These are phyloP conservation scores for Amphilophus citrinellus DNA, from an alignment of 2,113 vertebrate genomes.

Conservation along the genomic window DNA sequence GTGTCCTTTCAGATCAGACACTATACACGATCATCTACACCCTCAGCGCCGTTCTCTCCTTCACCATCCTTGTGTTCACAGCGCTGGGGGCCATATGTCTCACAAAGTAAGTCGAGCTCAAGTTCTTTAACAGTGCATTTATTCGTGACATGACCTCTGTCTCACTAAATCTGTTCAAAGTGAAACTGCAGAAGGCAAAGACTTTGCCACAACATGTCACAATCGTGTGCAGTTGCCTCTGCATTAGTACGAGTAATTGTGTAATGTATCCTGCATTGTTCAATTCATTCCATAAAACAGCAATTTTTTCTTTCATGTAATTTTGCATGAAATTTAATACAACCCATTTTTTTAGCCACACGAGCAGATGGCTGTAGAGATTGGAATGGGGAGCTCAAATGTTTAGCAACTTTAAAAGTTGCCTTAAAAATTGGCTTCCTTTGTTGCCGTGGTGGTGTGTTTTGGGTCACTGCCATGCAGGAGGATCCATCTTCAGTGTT, in stretches of 20 bases:
- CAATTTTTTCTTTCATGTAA: rapidly evolving
- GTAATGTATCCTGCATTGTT: not conserved
- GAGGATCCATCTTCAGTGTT: too few relatives aligned
- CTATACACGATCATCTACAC: not conserved
- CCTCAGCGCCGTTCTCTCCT: slow-evolving; percentile 24
- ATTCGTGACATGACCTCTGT: not conserved
- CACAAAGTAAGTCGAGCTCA: slow-evolving; percentile 66
- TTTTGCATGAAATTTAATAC: not conserved
- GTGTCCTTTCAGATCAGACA: not conserved
- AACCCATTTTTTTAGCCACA: not conserved
- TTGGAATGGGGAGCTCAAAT: not conserved
- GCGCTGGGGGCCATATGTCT: slow-evolving; percentile 53
- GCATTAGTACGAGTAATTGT: not conserved
- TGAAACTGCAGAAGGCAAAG: not conserved
- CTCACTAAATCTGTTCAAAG: not conserved
- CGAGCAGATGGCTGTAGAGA: not conserved
- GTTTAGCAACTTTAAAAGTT: not conserved
- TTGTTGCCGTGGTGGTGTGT: too few relatives aligned
- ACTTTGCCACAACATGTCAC: not conserved
- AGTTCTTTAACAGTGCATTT: not conserved
- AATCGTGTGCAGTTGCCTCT: not conserved
- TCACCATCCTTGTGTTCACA: slow-evolving; percentile 27
- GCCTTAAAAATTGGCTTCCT: not conserved
- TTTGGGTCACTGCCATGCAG: too few relatives aligned
- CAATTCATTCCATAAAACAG: not conserved